These are phyloP conservation scores for Papilio gigon DNA, from an alignment of 2,888 invertebrate genomes.

Conservation along the genomic window DNA sequence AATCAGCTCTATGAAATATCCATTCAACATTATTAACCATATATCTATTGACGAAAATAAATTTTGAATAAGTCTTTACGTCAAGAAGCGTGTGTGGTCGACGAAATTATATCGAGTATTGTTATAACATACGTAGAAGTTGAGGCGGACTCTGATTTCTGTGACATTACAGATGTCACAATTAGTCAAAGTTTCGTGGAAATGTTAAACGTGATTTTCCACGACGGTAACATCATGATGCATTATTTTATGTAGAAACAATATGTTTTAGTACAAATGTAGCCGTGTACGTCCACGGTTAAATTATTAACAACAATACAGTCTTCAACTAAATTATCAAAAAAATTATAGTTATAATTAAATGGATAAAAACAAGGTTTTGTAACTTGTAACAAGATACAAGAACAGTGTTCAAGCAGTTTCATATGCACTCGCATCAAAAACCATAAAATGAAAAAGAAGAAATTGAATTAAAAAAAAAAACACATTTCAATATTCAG, in stretches of 20 bases:
- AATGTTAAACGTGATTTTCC: background rate
- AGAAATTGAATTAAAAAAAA: too few species aligned
- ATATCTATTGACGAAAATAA: background rate
- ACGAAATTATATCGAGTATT: background rate
- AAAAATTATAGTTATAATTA: background rate
- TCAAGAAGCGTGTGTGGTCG: background rate
- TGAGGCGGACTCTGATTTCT: constrained; percentile 1
- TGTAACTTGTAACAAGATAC: background rate
- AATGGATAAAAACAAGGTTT: background rate
- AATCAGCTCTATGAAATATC: too few species aligned
- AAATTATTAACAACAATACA: too few species aligned
- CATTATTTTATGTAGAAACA: too few species aligned
- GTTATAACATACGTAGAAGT: background rate
- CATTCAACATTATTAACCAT: background rate
- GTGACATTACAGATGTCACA: background rate
- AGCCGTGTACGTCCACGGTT: too few species aligned
- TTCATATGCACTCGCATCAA: too few species aligned
- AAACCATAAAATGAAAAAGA: too few species aligned
- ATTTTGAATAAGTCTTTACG: background rate
- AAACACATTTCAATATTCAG: too few species aligned
- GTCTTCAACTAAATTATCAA: too few species aligned
- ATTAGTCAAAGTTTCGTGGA: background rate
- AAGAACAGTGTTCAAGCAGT: too few species aligned
- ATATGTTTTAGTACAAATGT: too few species aligned
- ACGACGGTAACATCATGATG: too few species aligned